Conservation (phyloP, 2,797 vertebrate genomes). For the Chaenodraco wilsoni region DNA sequence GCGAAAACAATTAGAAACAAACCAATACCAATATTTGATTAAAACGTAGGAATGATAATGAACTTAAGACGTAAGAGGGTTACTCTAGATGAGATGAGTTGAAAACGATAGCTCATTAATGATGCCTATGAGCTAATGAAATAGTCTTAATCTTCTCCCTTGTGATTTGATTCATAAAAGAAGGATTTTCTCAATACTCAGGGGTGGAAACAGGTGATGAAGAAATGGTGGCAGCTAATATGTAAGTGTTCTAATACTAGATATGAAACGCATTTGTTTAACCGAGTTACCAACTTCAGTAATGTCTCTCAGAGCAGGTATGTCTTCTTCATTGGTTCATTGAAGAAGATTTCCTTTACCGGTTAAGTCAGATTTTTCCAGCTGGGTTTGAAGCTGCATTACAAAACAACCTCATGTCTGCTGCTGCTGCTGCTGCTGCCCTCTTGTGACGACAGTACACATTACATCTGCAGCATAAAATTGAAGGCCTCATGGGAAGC, state of each 20-base stretch:
- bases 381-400: conserved; percentile 14
- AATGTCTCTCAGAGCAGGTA: conserved; percentile 18
- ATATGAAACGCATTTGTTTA: conserved; percentile 27
- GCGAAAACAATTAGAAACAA: conserved; percentile 20
- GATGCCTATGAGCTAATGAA: conserved; percentile 34
- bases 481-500: neutral
- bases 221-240: conserved; percentile 14
- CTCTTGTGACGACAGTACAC: conserved; percentile 41
- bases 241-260: conserved; percentile 9
- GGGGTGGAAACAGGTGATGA: neutral
- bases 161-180: conserved; percentile 26
- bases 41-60: conserved; percentile 38
- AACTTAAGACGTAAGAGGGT: conserved; percentile 16
- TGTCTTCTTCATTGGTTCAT: conserved; percentile 16
- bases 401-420: neutral
- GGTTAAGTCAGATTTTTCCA: conserved; percentile 9
- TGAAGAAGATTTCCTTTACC: neutral
- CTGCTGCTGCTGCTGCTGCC: conserved; percentile 48
- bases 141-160: conserved; percentile 31
- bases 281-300: conserved; percentile 14
- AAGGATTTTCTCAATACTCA: conserved; percentile 23
- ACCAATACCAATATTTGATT: conserved; percentile 32
- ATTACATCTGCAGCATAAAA: conserved; percentile 20
- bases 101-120: conserved; percentile 34
- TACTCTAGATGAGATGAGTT: conserved; percentile 12